phyloP scores from a whole-genome alignment of 1,140 invertebrate species.

The Philopotamus ludificatus region DNA sequence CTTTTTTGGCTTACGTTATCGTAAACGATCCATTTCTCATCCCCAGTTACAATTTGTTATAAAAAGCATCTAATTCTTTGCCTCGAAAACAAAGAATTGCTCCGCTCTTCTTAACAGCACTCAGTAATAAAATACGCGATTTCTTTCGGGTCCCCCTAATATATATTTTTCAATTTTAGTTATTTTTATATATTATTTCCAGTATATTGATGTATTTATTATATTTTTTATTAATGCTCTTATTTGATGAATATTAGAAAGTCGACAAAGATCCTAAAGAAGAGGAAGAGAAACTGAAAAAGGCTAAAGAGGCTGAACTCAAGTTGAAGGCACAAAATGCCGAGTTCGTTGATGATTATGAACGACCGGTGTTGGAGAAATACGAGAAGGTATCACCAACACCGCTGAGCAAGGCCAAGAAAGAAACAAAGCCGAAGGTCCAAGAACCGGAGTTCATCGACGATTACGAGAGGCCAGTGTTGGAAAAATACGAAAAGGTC shows the following conservation, averaged over 20 bases:
- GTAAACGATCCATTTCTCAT: no score
- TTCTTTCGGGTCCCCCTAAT: no score
- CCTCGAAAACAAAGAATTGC: no score
- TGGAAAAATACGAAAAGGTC: constrained; percentile 65
- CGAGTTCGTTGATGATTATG: constrained; percentile 51
- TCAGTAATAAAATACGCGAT: no score
- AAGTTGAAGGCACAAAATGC: constrained; percentile 46
- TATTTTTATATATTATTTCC: no score
- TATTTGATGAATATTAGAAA: constrained; percentile 16
- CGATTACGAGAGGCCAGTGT: constrained; percentile 63
- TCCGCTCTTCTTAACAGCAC: no score
- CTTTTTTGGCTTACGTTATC: no score
- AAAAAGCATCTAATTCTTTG: no score
- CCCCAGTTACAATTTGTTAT: no score
- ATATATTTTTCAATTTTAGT: no score
- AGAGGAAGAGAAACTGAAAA: constrained; percentile 44
- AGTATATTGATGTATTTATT: no score
- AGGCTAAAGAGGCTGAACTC: constrained; percentile 45
- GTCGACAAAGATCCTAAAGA: constrained; percentile 26
- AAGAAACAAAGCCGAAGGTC: no score
- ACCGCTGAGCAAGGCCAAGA: constrained; percentile 42
- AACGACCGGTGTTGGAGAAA: constrained; percentile 67
- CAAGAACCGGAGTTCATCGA: constrained; percentile 31
- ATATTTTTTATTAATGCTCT: background rate
- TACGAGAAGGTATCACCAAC: constrained; percentile 58